These are phyloP conservation scores for Channallabes apus DNA, from an alignment of 2,797 vertebrate species.

Conservation along the genomic window DNA sequence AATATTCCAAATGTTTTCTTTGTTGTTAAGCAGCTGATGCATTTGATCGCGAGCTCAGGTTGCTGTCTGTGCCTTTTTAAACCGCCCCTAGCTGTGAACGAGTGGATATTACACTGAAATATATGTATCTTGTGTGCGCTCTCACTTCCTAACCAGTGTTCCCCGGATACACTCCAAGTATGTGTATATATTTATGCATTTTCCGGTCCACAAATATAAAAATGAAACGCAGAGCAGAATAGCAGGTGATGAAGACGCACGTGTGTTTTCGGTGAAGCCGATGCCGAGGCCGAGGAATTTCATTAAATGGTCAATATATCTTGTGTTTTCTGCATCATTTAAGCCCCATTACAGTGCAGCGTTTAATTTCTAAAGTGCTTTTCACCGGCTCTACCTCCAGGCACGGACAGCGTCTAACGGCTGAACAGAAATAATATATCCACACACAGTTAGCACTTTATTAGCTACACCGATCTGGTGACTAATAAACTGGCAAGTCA, in stretches of 20 bases:
- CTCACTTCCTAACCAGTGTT: neutral
- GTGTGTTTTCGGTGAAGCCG: neutral
- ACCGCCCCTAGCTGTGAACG: no score
- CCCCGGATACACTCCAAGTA: neutral
- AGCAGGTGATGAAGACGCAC: slow-evolving; percentile 27
- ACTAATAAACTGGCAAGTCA: slow-evolving; percentile 63
- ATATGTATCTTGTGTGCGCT: neutral
- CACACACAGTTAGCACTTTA: slow-evolving; percentile 55
- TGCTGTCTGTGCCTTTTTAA: neutral
- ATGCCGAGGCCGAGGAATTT: slow-evolving; percentile 62
- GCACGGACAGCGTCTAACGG: slow-evolving; percentile 49
- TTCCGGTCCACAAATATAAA: neutral
- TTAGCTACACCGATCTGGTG: slow-evolving; percentile 78
- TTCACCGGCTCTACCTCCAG: slow-evolving; percentile 76
- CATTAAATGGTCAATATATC: slow-evolving; percentile 86
- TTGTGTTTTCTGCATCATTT: slow-evolving; percentile 87
- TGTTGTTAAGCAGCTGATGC: neutral
- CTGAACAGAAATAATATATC: slow-evolving; percentile 38
- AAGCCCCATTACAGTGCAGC: slow-evolving; percentile 83
- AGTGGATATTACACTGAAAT: neutral
- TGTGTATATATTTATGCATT: neutral
- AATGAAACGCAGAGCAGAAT: neutral
- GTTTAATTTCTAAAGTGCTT: slow-evolving; percentile 85
- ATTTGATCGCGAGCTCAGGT: neutral
- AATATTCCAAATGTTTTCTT: neutral